Evolutionary conservation across 2,113 vertebrate genomes (phyloP).

Genomic region (Pseudorectes ferrugineus): DNA sequence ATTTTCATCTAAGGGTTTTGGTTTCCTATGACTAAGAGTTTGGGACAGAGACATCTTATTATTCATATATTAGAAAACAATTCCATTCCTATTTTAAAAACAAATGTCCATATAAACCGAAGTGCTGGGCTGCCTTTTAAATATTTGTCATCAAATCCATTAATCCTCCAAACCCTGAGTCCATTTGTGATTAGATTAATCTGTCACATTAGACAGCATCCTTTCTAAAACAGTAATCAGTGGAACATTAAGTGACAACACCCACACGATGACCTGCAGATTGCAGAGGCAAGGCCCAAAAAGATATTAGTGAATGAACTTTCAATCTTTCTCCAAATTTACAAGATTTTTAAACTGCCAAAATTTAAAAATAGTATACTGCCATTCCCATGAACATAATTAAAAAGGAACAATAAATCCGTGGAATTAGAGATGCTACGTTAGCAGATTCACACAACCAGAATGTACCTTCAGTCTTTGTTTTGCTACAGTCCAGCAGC

Average conservation of each 20-base stretch:
- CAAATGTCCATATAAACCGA: neutral
- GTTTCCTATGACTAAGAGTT: slow-evolving; percentile 36
- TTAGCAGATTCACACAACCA: neutral
- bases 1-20: slow-evolving; percentile 11
- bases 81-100: slow-evolving; percentile 26
- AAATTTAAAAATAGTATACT: neutral
- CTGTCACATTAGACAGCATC: neutral
- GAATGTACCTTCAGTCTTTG: neutral
- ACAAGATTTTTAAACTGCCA: neutral
- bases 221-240: neutral
- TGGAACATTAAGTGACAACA: neutral
- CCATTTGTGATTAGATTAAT: slow-evolving; percentile 16
- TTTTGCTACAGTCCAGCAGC: neutral
- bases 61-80: slow-evolving; percentile 53
- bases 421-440: neutral
- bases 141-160: slow-evolving; percentile 36
- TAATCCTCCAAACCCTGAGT: neutral
- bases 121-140: neutral
- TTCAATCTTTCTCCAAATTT: neutral
- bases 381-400: neutral
- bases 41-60: slow-evolving; percentile 21
- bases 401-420: neutral
- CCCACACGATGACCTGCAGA: neutral
- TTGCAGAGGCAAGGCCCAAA: neutral
- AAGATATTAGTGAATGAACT: neutral